Conservation (phyloP, 2,797 vertebrate species). For the Protonibea diacanthus region DNA sequence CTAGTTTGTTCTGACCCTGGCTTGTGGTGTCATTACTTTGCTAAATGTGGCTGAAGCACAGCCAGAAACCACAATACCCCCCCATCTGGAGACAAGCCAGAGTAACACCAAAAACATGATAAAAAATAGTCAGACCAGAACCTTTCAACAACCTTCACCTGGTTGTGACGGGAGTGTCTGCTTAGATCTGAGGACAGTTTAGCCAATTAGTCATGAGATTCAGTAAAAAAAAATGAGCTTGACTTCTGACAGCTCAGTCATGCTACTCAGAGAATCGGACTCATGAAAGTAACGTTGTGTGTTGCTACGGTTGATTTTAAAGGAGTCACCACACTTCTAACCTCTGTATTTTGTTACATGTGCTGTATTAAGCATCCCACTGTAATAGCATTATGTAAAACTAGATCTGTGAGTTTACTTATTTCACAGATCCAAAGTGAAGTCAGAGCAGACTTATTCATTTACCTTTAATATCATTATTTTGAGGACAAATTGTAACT, state of each 20-base stretch:
- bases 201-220: background rate
- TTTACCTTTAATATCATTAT: slow-evolving; percentile 19
- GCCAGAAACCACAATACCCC: background rate
- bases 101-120: background rate
- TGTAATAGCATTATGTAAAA: slow-evolving; percentile 27
- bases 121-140: background rate
- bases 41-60: background rate
- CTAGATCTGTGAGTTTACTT: background rate
- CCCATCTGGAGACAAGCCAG: background rate
- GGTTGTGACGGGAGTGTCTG: background rate
- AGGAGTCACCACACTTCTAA: background rate
- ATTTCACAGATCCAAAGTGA: background rate
- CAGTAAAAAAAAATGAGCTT: slow-evolving; percentile 1
- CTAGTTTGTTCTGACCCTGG: background rate
- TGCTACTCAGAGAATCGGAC: background rate
- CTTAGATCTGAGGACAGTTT: background rate
- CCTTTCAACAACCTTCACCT: background rate
- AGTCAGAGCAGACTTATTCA: background rate
- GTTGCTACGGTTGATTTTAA: background rate
- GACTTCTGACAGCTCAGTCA: background rate
- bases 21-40: background rate
- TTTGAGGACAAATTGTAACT: slow-evolving; percentile 20
- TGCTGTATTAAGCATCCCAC: background rate
- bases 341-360: background rate
- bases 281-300: background rate